Evolutionary conservation across 1,140 invertebrate genomes (phyloP).

Genomic region (Orchesella cincta): DNA sequence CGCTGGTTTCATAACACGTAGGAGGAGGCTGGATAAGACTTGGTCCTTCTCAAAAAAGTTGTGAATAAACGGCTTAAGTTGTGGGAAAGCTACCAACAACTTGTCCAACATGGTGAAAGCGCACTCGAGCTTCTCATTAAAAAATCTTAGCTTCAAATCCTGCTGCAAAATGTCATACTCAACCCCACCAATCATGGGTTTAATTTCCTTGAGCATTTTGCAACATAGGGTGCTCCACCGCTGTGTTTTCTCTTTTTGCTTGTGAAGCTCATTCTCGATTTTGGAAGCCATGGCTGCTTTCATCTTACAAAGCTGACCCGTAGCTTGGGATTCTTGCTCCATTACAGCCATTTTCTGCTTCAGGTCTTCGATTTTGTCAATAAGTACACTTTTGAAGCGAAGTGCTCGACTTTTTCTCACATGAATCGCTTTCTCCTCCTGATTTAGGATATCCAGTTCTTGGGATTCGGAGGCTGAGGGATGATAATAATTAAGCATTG

Average conservation of each 20-base stretch:
- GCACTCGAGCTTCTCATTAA: background rate
- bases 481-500: background rate
- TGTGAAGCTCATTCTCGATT: background rate
- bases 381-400: background rate
- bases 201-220: constrained; percentile 30
- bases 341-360: constrained; percentile 9
- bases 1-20: background rate
- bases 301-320: background rate
- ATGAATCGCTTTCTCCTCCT: constrained; percentile 24
- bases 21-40: background rate
- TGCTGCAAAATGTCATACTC: constrained; percentile 8
- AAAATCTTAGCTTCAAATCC: constrained; percentile 23
- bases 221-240: constrained; percentile 32
- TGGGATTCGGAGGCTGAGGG: background rate
- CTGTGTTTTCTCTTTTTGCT: constrained; percentile 26
- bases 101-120: constrained; percentile 1
- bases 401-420: background rate
- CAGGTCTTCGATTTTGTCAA: constrained; percentile 16
- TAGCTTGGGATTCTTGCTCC: constrained; percentile 18
- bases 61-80: background rate
- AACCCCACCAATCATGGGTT: background rate
- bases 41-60: background rate
- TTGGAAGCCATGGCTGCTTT: background rate
- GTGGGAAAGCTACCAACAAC: background rate
- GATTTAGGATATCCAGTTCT: background rate